Percentiles rank a stretch among this genome's conserved stretches.
These are phyloP conservation scores for Thunnus thynnus DNA, from an alignment of 2,113 vertebrate genomes.

Conservation along the genomic window DNA sequence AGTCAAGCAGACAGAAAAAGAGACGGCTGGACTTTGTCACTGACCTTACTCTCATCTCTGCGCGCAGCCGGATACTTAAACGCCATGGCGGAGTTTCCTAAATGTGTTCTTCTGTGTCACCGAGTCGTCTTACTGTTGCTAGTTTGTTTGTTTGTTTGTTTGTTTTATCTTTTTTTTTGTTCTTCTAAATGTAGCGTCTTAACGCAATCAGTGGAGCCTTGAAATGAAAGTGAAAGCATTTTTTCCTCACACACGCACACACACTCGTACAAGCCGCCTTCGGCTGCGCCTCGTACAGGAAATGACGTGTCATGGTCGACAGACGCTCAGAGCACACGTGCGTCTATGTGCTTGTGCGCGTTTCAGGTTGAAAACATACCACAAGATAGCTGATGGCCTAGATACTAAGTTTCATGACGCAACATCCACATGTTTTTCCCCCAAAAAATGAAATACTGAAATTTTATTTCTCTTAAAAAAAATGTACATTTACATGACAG, in stretches of 20 bases:
- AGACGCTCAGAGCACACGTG: too few species aligned
- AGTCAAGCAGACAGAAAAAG: background rate
- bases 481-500: too few species aligned
- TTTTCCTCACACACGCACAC: background rate
- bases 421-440: too few species aligned
- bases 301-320: slow-evolving; percentile 29
- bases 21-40: slow-evolving; percentile 39
- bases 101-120: background rate
- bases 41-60: slow-evolving; percentile 80
- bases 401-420: too few species aligned
- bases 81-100: slow-evolving; percentile 58
- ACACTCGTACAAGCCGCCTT: background rate
- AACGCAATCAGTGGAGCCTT: background rate
- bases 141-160: background rate
- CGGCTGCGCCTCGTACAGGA: slow-evolving; percentile 10
- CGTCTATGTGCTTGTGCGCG: too few species aligned
- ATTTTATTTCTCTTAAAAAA: too few species aligned
- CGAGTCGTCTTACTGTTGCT: background rate
- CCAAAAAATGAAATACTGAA: too few species aligned
- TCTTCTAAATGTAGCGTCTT: background rate
- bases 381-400: too few species aligned
- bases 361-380: background rate
- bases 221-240: slow-evolving; percentile 80
- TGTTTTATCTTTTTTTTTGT: background rate
- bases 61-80: slow-evolving; percentile 78